Evolutionary conservation across 2,113 vertebrate genomes (phyloP).

Genomic region (Ceyx cyanopectus): DNA sequence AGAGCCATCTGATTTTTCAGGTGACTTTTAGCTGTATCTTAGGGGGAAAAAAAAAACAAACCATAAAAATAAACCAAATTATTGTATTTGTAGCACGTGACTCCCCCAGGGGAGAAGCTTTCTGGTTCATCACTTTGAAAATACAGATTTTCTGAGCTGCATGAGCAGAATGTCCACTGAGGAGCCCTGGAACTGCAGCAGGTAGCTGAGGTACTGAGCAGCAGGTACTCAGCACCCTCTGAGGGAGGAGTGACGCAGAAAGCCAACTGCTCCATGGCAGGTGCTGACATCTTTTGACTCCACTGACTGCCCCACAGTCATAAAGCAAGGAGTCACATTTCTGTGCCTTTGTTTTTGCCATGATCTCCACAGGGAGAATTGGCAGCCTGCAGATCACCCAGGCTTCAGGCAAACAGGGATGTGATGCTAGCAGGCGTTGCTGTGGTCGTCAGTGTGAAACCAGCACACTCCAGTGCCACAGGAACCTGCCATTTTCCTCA

Average conservation of each 20-base stretch:
- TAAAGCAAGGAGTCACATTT: not conserved
- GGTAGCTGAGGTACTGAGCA: not conserved
- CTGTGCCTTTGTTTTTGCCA: not conserved
- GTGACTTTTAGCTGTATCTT: not conserved
- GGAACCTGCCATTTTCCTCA: conserved; percentile 11
- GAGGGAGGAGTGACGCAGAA: not conserved
- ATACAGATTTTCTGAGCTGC: conserved; percentile 24
- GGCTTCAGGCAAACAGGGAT: not conserved
- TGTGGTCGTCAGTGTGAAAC: not conserved
- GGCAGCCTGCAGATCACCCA: not conserved
- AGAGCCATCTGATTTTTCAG: conserved; percentile 19
- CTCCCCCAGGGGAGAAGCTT: not conserved
- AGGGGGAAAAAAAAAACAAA: not conserved
- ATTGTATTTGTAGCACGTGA: not conserved
- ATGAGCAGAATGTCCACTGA: conserved; percentile 15
- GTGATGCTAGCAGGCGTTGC: not conserved
- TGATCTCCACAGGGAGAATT: not conserved
- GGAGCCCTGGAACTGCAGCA: not conserved
- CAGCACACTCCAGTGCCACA: not conserved
- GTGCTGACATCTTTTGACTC: conserved; percentile 8
- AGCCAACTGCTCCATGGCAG: not conserved
- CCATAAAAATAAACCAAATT: not conserved
- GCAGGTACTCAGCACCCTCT: not conserved
- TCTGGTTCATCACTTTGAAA: conserved; percentile 30
- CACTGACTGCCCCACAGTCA: not conserved